Base-by-base conservation (phyloP, 1,140 invertebrate species). In the Cydia splendana region DNA sequence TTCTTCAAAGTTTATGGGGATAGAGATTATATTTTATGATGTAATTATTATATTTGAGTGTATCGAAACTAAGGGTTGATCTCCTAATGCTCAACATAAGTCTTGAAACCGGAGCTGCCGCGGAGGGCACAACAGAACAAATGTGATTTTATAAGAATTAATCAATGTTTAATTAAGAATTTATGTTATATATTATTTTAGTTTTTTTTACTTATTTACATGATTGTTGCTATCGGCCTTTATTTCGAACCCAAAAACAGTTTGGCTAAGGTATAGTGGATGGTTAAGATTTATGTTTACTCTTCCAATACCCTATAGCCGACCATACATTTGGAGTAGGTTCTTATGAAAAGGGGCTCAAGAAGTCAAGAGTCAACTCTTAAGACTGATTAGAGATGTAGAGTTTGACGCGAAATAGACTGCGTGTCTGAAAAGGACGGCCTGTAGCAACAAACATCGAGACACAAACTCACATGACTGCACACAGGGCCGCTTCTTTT, bases 131-230 rank as follows among this genome's bases (percentile, higher is more conserved):
- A 62, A 62, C 20, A 24, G 20, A 62, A 62, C 57, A n/a, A 24
- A 62, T 62, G 57, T 62, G 57, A 62, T 62, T 62, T 24, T 62
- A 62, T 62, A 62, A 62, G 57, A 62, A 62, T 62, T 24, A 62
- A 6, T 62, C 20, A 62, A 62, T 62, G 57, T 62, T 62, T 53
- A 62, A 62, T n/a, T 57, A 57, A 57, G 53, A 57, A 57, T 57
- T 57, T 57, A 57, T 57, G 1, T 51, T 51, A 10, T 57, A 62
- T 24, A 3, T n/a, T n/a, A 62, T 62, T 62, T 62, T 24, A 57
- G n/a, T 57, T 24, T 62, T 18, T 18, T 24, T 20, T 20, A 20
- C 18, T 18, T 20, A 20, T 62, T 53, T 18, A 53, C 51, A 12
- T 53, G 51, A 18, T 53, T 24, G 20, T 62, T 62, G 57, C 20